Evolutionary conservation across 2,888 invertebrate species (phyloP), one percentile per base, ranked within the genome.

Genomic region (Erebia ligea): DNA sequence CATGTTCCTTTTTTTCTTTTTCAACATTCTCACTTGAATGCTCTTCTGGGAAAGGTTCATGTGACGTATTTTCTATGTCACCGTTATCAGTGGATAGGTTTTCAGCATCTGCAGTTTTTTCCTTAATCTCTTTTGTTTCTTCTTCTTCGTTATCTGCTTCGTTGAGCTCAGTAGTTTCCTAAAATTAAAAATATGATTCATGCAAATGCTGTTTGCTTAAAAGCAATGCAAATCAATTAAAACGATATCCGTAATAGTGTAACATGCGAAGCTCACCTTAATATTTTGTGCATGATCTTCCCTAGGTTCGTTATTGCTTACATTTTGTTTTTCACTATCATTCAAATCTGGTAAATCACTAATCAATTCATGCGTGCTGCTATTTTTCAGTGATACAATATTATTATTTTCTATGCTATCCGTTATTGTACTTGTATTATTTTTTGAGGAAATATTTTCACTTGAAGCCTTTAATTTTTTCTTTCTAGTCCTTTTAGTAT

Each of bases 391-490:
- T 25, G 62, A 62, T 15, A 76, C 81, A 74, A 82, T 82, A 52
- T 81, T 80, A 70, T 79, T 81, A 76, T 78, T 82, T 70, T 89
- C 89, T 73, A 84, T 84, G 71, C 81, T 87, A 75, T 91, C 91
- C 68, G 91, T 90, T 70, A 84, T 77, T 34, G 90, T 93, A 57
- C 88, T 88, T 50, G 93, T 92, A 69, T 86, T 90, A 72, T 86
- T 91, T 82, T 90, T 91, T 45, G 91, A 89, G 13, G 94, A 94
- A 77, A 92, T 92, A 79, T 93, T 92, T 80, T 91, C 91, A 74
- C 81, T 88, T 58, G 91, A 86, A 34, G 88, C 86, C 79, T 88
- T 91, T 21, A 87, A 78, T 77, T 87, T 86, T 79, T 88, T 91
- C 81, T 86, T 89, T 75, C 84, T 81, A 71, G 87, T 84, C 73